Base-by-base conservation (phyloP, 1,140 invertebrate genomes). In the Scaptodrosophila lebanonensis region DNA sequence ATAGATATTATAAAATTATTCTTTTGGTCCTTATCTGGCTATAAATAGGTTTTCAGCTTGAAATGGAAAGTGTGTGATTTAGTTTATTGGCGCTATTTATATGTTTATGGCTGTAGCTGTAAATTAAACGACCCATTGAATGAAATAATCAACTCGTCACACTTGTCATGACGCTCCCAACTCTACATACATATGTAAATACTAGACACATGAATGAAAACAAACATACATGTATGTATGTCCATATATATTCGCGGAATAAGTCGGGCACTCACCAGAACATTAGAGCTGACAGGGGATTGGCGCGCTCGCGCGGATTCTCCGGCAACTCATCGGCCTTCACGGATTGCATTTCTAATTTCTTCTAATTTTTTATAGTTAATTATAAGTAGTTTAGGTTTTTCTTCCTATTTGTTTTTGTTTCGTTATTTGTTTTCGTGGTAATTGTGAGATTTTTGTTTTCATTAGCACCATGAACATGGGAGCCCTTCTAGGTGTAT, bases 261-360 rank as follows among this genome's bases (percentile, higher is more conserved):
- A n/a, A n/a, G n/a, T n/a, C n/a, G n/a, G n/a, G n/a, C n/a, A 58
- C 75, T 75, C 59, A 82, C 75, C 75, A 82, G 29, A 82, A 82
- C 40, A 82, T 54, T 0, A 82, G 40, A 11, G 77, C 56, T 18
- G 75, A 82, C n/a, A 82, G 32, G 20, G 54, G 71, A 35, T 75
- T 82, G 53, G 75, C 65, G 4, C 43, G 50, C 33, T 82, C 75
- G 7, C 77, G 66, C 33, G 75, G 75, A 64, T 82, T 82, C 69
- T 75, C 50, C 51, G 57, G 50, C 40, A 82, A 51, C 38, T 82
- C 75, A 44, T 75, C 66, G 61, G 75, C 70, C 51, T 82, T 82
- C 30, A 82, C 45, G n/a, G 75, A 70, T 51, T 79, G 73, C 73
- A 79, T 79, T 17, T 47, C 39, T 40, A 30, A 6, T 54, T 33